Conservation (phyloP, 2,113 vertebrate genomes). For the Baryphthengus martii region DNA sequence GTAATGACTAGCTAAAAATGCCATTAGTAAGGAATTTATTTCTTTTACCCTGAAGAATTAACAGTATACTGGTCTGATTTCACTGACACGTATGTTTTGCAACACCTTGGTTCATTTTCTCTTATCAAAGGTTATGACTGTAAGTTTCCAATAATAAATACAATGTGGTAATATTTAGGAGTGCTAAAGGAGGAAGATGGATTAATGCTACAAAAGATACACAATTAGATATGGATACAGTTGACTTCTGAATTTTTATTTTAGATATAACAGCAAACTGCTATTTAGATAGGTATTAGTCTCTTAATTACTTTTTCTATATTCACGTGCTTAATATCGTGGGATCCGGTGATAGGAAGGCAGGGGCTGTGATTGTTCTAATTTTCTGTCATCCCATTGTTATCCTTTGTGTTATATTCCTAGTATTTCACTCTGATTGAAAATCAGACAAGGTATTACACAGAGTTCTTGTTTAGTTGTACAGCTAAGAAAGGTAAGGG, state of each 20-base stretch:
- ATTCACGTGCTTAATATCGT: neutral
- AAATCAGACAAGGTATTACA: neutral
- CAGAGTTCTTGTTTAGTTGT: neutral
- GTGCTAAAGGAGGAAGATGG: neutral
- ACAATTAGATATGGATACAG: neutral
- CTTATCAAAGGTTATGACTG: neutral
- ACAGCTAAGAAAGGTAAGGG: neutral
- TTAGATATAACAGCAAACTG: neutral
- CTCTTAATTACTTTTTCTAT: neutral
- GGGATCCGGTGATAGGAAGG: neutral
- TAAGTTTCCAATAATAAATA: neutral
- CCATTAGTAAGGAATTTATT: neutral
- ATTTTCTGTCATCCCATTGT: neutral
- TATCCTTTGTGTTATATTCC: neutral
- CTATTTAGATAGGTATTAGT: neutral
- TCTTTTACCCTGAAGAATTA: neutral
- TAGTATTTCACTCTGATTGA: neutral
- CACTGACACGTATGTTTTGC: neutral
- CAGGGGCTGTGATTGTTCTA: neutral
- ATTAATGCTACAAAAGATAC: neutral
- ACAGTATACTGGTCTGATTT: neutral
- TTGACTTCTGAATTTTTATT: neutral
- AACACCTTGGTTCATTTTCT: neutral
- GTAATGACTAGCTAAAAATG: neutral
- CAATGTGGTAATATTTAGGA: neutral